phyloP scores from a whole-genome alignment of 2,113 vertebrate genomes.

The Grammomys surdaster region DNA sequence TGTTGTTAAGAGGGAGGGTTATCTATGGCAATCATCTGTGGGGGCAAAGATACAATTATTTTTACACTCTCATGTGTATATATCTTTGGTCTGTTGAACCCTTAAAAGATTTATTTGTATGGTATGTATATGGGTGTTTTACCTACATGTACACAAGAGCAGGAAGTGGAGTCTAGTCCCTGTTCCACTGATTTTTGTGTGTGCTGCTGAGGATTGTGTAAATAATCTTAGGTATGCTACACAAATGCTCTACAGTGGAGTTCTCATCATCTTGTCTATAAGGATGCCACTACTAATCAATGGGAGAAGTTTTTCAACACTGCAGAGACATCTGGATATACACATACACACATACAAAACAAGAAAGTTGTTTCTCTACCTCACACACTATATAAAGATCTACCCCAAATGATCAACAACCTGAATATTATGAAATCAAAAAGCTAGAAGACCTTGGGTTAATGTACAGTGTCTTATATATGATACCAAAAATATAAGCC shows the following conservation, averaged over 20 bases:
- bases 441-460: neutral
- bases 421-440: neutral
- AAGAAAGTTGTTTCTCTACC: conserved; percentile 8
- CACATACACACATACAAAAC: neutral
- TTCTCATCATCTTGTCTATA: neutral
- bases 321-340: neutral
- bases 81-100: neutral
- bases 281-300: neutral
- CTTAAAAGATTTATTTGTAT: neutral
- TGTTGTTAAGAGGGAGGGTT: neutral
- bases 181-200: neutral
- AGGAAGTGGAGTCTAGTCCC: neutral
- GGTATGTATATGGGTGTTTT: neutral
- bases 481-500: neutral
- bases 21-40: conserved; percentile 19
- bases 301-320: neutral
- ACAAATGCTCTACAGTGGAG: neutral
- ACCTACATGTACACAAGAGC: neutral
- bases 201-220: neutral
- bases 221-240: neutral
- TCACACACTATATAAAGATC: neutral
- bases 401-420: neutral
- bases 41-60: neutral
- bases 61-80: neutral
- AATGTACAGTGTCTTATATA: neutral